Base-by-base conservation (phyloP, 2,888 invertebrate species). In the Notocelia uddmanniana region DNA sequence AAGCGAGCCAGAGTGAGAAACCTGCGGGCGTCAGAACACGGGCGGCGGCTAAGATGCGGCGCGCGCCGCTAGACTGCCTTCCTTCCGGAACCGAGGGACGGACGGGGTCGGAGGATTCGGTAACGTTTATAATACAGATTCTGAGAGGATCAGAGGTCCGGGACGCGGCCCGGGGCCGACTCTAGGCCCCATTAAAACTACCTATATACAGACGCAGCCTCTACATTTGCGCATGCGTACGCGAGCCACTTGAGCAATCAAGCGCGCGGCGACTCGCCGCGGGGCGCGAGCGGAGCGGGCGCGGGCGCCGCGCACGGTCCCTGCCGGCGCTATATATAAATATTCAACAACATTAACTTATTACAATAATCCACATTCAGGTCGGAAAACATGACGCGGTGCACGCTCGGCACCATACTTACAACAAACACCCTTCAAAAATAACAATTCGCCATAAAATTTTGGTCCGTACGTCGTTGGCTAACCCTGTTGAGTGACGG, bases 161-260 rank as follows among this genome's bases (percentile, higher is more conserved):
- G 81, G 80, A 79, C 80, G 71, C 72, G 70, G 60, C 72, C 71
- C 69, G 72, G 67, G 68, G 76, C 73, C 82, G 78, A 80, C 79
- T 81, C 81, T 77, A 77, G 81, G 83, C 83, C 85, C 81, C 81
- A 85, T 86, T 87, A 88, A 81, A 85, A 85, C 89, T 89, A 90
- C 80, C 88, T 90, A 90, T 90, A 83, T 90, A 90, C 89, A 89
- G 86, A 87, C 87, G 90, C 89, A 86, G 88, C 87, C 86, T 86
- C 88, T 88, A 86, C 86, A 83, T 82, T 86, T 85, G 85, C 88
- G 85, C 84, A 85, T 84, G 85, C 85, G 83, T 81, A 83, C 86
- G 85, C 88, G 88, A 86, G 88, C 87, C 89, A 86, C 89, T 90
- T 89, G 90, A 89, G 90, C 90, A 89, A 89, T 83, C 83, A 83